Evolutionary conservation across 2,888 invertebrate genomes (phyloP), one percentile per base, ranked within the genome.

Genomic region (Melitaea athalia): DNA sequence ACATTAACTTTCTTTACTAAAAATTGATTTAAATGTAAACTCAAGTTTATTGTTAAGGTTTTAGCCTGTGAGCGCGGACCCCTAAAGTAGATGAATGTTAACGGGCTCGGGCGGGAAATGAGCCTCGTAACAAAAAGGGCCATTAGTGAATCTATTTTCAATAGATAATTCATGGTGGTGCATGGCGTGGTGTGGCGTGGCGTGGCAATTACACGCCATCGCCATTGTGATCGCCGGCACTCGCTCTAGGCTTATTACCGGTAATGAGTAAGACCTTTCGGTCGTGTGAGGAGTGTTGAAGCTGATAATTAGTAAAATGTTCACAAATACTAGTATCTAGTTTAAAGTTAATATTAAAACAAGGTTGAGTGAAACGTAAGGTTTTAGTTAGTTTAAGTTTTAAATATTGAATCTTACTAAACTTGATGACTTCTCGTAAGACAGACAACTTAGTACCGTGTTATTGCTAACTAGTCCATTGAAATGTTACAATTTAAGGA

Each of bases 141-240:
- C 61, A 61, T 66, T 61, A 66, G 55, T 60, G 66, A 45, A 38
- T 66, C 55, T 61, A 53, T 59, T 66, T n/a, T 61, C 61, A 38
- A 66, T 61, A 66, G 65, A 66, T 66, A 66, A 61, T 66, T 61
- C 17, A 61, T 55, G 61, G 53, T 53, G 50, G 45, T 14, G 45
- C 38, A 38, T 38, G 38, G 38, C 38, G 38, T 38, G 38, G 5
- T 5, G 38, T 38, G 38, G 38, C 38, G 14, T 45, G 45, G 52
- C 43, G 66, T 45, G 47, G 55, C 42, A 47, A 49, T 61, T 47
- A 61, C 61, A 17, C 57, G 55, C 38, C 60, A 61, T 61, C 57
- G 55, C 38, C 60, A 61, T 61, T 61, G 61, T 66, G 61, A 53
- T 31, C 33, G 52, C 12, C 14, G 6, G 53, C 31, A 11, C n/a